Evolutionary conservation across 2,888 invertebrate species (phyloP), one percentile per base, ranked within the genome.

Genomic region (Dione juno): DNA sequence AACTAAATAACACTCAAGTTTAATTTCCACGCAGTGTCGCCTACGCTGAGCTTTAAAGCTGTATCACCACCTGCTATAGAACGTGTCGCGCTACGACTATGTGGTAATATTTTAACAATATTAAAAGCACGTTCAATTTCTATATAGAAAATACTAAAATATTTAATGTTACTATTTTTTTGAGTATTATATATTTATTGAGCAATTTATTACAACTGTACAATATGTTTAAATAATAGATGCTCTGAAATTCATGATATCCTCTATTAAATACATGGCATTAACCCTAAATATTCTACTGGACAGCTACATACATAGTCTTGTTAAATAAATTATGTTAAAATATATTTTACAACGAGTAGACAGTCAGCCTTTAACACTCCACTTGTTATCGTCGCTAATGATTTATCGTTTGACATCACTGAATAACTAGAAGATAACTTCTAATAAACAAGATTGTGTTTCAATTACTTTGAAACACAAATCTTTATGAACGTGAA

Each of bases 331-430:
- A 0, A 3, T 41, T 2, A 19, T 41, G 13, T 14, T 59, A 21
- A 59, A 43, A 2, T 59, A 28, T 59, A 43, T 59, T 21, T 28
- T 28, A 28, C 6, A 3, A 10, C n/a, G 13, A 43, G 59, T 59
- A 43, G 59, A 21, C 43, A n/a, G 48, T 64, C 70, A 66, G 71
- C 71, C 67, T 73, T 75, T 67, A 71, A 69, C 50, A 67, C 63
- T 70, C 63, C 64, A 66, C 70, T 73, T 76, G 59, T 59, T 59
- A 75, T 76, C 73, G 63, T 61, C 41, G 63, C 63, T 74, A 78
- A 76, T 78, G 77, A 78, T 78, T 78, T 76, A 78, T 78, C 75
- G 66, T 73, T 67, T 71, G 76, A 75, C 72, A 74, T 74, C 66
- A 72, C 43, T 59, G 67, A 72, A 74, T 63, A 67, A 68, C 65